These are phyloP conservation scores for Cirrhinus mrigala DNA, from an alignment of 2,797 vertebrate species.

Conservation along the genomic window DNA sequence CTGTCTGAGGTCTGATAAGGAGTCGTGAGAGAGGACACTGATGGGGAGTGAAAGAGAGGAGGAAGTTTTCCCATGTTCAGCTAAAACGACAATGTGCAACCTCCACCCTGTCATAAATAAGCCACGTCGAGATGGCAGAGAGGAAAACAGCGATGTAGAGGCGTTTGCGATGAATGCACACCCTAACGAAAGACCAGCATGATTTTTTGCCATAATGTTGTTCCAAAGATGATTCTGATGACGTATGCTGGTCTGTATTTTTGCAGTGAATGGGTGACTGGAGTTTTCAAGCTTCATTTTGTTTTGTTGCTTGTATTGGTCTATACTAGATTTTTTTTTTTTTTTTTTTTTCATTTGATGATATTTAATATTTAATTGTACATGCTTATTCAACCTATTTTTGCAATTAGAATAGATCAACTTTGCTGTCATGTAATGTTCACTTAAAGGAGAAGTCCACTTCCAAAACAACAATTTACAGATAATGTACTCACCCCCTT, in stretches of 20 bases:
- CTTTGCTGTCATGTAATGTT: not conserved
- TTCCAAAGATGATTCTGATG: not conserved
- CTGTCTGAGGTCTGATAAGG: slow-evolving; percentile 38
- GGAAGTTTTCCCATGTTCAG: slow-evolving; percentile 47
- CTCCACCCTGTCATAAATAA: slow-evolving; percentile 64
- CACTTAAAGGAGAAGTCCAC: no score
- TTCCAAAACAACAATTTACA: no score
- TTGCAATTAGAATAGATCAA: not conserved
- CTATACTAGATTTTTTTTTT: no score
- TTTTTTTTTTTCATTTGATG: not conserved
- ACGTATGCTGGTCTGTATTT: not conserved
- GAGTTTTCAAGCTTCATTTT: no score
- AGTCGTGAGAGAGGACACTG: slow-evolving; percentile 48
- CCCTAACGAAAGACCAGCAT: not conserved
- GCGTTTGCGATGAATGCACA: slow-evolving; percentile 1
- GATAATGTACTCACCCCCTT: no score
- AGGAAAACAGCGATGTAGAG: slow-evolving; percentile 31
- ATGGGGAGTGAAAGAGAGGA: slow-evolving; percentile 46
- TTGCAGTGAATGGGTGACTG: not conserved
- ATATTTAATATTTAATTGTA: not conserved
- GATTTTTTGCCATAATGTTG: not conserved
- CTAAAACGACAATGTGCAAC: slow-evolving; percentile 66
- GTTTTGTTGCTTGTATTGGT: no score
- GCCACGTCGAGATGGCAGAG: slow-evolving; percentile 47
- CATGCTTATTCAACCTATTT: not conserved